Evolutionary conservation across 2,888 invertebrate genomes (phyloP), one percentile per base, ranked within the genome.

Genomic region (Tenthredo mesomela): DNA sequence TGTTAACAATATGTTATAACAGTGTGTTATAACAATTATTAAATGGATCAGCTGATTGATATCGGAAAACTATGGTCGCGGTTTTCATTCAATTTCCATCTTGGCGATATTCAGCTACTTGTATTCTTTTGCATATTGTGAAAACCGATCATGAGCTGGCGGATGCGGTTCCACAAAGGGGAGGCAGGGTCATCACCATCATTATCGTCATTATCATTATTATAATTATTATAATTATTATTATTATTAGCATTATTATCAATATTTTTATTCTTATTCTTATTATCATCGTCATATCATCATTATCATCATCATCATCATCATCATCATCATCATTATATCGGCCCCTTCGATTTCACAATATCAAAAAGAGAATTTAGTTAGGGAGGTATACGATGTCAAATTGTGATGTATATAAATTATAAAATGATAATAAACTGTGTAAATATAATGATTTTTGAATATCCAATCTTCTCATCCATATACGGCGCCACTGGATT

Each of bases 321-420:
- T 21, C 6, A 58, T 58, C 0, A 58, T 58, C 5, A 50, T 18
- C n/a, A 6, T n/a, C n/a, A n/a, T n/a, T n/a, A n/a, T n/a, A n/a
- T 29, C 29, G 1, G 61, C 21, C 9, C 61, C 61, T 61, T 61
- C 61, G 61, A 61, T 61, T 21, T 61, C 25, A 10, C 33, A 67
- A 18, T 33, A 33, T 33, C 6, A 33, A 33, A 33, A 33, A 33
- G 5, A 15, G 29, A 15, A 18, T n/a, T n/a, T 18, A 5, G 67
- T 12, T 1, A 18, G 33, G 33, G 7, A 29, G 67, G 67, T 67
- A 10, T 33, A 33, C 67, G 18, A 40, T 73, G 21, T 43, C 73
- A 73, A 40, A 73, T 73, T 43, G 10, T 73, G 43, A 29, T 77
- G 50, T 77, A 54, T 54, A 77, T 77, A 77, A 77, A 54, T 73